Evolutionary conservation across 2,113 vertebrate species (phyloP), one percentile per base, ranked within the genome.

Genomic region (Agapornis roseicollis): DNA sequence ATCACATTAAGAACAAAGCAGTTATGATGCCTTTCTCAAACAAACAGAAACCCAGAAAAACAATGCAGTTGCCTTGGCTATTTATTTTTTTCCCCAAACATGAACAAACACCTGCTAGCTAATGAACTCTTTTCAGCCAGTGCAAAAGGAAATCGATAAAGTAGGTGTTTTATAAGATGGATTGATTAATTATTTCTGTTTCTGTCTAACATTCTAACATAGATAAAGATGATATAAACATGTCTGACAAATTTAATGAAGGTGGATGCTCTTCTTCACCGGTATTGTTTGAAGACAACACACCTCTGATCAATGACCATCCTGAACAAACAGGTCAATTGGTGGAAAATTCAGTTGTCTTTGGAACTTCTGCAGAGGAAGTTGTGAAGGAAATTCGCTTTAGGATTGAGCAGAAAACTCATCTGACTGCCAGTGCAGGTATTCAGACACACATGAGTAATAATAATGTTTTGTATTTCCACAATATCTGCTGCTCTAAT

Each of bases 321-420:
- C 28, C 84, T 77, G 88, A 96, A 82, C 92, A 95, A 46, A 93
- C 61, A 74, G 13, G 68, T 52, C 88, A 58, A 52, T 85, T 80
- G 33, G 66, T 94, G 89, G 65, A 82, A 86, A 98, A 95, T n/a
- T 92, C 81, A 0, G 47, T 98, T 22, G 97, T 99, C 85, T 99
- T 99, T 98, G 99, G 99, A 88, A 98, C 95, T 18, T 98, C 98
- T 96, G 97, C 98, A 6, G 99, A 99, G 88, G 99, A 99, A 96
- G 99, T 97, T 80, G 99, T 99, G 86, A 98, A 98, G 94, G 99
- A 99, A 98, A 99, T 99, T 98, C 99, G 99, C 60, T 99, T 99
- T 95, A 98, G 98, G 64, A 99, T 99, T 63, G 98, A 99, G 92
- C 99, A 99, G 96, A 99, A 98, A 98, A 99, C 99, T 53, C 97